Conservation (phyloP, 2,797 vertebrate genomes). For the Furcifer pardalis region DNA sequence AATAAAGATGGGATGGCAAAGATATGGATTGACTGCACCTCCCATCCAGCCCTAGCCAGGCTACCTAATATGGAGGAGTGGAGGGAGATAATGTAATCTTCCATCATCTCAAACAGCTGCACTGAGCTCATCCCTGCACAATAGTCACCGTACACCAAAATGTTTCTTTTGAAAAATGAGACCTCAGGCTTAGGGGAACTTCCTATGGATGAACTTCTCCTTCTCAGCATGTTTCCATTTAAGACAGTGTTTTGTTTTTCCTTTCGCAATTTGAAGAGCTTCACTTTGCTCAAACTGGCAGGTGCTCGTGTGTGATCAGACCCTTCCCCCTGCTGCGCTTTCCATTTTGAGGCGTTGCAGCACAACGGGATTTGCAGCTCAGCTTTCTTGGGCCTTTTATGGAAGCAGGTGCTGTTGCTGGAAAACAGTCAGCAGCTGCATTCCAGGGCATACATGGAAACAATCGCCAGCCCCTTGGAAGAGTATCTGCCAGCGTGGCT, state of each 20-base stretch:
- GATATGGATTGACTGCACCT: too few relatives aligned
- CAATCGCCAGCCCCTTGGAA: slow-evolving; percentile 40
- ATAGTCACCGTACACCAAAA: not conserved
- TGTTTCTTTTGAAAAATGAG: fast-evolving
- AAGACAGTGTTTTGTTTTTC: not conserved
- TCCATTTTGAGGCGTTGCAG: not conserved
- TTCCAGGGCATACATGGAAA: slow-evolving; percentile 57
- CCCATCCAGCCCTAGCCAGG: too few relatives aligned
- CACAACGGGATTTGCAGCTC: not conserved
- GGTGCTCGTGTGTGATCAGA: not conserved
- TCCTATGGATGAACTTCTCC: not conserved
- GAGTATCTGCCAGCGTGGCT: slow-evolving; percentile 66
- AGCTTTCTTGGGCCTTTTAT: slow-evolving; percentile 65
- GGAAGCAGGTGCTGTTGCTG: slow-evolving; percentile 38
- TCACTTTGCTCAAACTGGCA: not conserved
- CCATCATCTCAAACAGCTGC: too few relatives aligned
- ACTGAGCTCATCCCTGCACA: too few relatives aligned
- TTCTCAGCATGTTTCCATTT: not conserved
- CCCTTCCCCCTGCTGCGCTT: not conserved
- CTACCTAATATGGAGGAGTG: too few relatives aligned
- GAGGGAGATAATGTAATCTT: too few relatives aligned
- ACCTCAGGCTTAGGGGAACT: not conserved
- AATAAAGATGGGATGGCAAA: too few relatives aligned
- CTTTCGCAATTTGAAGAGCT: not conserved
- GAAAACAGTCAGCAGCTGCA: slow-evolving; percentile 4